Base-by-base conservation (phyloP, 2,888 invertebrate genomes). In the Drosophila mimica region DNA sequence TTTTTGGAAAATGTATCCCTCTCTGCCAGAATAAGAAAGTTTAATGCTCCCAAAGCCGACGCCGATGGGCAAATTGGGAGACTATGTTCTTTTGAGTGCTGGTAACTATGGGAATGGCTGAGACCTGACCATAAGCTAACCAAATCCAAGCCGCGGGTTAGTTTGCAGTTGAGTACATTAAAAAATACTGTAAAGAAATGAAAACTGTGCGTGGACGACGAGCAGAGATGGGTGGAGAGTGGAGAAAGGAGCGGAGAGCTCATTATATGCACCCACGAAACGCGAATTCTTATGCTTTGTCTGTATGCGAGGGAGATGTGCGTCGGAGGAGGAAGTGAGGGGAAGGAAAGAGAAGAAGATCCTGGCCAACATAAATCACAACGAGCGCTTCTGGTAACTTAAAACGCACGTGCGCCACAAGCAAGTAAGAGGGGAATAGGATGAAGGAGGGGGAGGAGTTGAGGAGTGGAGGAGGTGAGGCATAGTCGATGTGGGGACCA, bases 131-230 rank as follows among this genome's bases (percentile, higher is more conserved):
- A 63, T 60, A 83, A 70, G 81, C 78, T 83, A 78, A 74, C 81
- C 74, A 72, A 83, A 78, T 70, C 64, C 70, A 30, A 17, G 76
- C 82, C 84, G 65, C 74, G 40, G 82, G 82, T 84, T 82, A 82
- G 82, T 83, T 83, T 85, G 80, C 69, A 76, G 70, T 76, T 73
- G 81, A 82, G 79, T 74, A 81, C 81, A 81, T 81, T 83, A 73
- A 85, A 85, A 85, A 85, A 85, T 75, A n/a, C 60, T 54, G 25
- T 52, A 67, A 74, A 82, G 67, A 79, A 79, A 76, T 40, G 36
- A 56, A 65, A 65, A 46, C 38, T 20, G 40, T 52, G 48, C 61
- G 54, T 49, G 43, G n/a, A 28, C 3, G 8, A 1, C 1, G 15
- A 36, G 28, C 2, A 13, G 5, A 17, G 9, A 5, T 20, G 15